These are phyloP conservation scores for Dendroctonus valens DNA, from an alignment of 1,140 invertebrate species.

Conservation along the genomic window DNA sequence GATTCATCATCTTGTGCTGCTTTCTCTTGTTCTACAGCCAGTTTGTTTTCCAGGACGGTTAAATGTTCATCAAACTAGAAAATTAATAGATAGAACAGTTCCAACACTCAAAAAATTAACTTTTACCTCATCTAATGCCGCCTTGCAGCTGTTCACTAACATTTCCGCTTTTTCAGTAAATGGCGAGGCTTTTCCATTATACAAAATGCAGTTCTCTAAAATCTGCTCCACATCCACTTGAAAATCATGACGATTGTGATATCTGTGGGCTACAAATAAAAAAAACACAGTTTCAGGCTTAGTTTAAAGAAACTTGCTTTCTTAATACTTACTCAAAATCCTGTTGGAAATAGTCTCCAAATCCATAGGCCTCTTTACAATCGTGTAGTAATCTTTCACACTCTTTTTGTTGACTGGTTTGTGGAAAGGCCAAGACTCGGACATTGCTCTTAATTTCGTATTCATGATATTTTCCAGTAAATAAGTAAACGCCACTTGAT, in stretches of 20 bases:
- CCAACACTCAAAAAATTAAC: constrained; percentile 2
- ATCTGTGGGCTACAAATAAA: constrained; percentile 75
- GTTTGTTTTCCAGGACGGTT: constrained; percentile 80
- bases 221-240: constrained; percentile 86
- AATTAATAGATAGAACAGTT: constrained; percentile 3
- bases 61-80: constrained; percentile 81
- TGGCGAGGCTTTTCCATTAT: constrained; percentile 87
- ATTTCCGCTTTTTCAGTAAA: constrained; percentile 84
- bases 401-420: constrained; percentile 95
- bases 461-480: constrained; percentile 91
- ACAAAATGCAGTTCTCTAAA: constrained; percentile 81
- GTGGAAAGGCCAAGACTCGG: constrained; percentile 93
- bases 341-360: constrained; percentile 88
- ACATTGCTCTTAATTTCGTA: constrained; percentile 81
- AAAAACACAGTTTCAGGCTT: constrained; percentile 4
- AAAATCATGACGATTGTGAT: constrained; percentile 87
- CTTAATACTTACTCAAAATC: constrained; percentile 64
- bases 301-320: constrained; percentile 1
- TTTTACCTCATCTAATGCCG: constrained; percentile 72
- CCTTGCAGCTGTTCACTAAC: constrained; percentile 71
- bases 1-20: constrained; percentile 84
- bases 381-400: constrained; percentile 91
- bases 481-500: constrained; percentile 94
- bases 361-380: constrained; percentile 94
- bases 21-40: constrained; percentile 80